Conservation (phyloP, 1,140 invertebrate species). For the Carcinoscorpius rotundicauda region DNA sequence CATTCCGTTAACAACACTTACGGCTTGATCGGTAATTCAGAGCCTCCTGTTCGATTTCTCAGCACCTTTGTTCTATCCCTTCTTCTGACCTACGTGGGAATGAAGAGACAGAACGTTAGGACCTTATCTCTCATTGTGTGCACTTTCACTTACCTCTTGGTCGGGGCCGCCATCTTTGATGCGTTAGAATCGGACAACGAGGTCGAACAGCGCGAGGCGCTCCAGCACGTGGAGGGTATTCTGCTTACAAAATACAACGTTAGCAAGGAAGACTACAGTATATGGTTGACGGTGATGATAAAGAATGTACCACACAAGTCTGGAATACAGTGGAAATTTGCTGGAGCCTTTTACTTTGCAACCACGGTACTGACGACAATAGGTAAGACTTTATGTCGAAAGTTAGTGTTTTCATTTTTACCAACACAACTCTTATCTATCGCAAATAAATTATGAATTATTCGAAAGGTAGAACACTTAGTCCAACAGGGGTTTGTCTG, state of each 20-base stretch:
- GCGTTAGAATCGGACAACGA: constrained; percentile 95
- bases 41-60: too few species aligned
- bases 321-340: constrained; percentile 93
- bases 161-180: constrained; percentile 98
- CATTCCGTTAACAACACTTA: too few species aligned
- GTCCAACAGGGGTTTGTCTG: too few species aligned
- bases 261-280: constrained; percentile 73
- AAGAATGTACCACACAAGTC: constrained; percentile 95
- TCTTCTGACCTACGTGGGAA: constrained; percentile 31
- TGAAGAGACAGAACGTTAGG: constrained; percentile 99
- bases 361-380: constrained; percentile 98
- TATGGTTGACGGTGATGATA: constrained; percentile 88
- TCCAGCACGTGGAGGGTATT: constrained; percentile 45
- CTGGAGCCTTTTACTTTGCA: constrained; percentile 98
- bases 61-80: too few species aligned
- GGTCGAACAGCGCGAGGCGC: constrained; percentile 64
- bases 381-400: constrained; percentile 42
- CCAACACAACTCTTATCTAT: too few species aligned
- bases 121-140: constrained; percentile 96
- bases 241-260: constrained; percentile 88
- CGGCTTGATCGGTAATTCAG: too few species aligned
- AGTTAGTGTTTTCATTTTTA: too few species aligned
- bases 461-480: too few species aligned
- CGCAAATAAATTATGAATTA: too few species aligned
- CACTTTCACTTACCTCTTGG: constrained; percentile 96